Base-by-base conservation (phyloP, 2,888 invertebrate species). In the Chrysomela aeneicollis region DNA sequence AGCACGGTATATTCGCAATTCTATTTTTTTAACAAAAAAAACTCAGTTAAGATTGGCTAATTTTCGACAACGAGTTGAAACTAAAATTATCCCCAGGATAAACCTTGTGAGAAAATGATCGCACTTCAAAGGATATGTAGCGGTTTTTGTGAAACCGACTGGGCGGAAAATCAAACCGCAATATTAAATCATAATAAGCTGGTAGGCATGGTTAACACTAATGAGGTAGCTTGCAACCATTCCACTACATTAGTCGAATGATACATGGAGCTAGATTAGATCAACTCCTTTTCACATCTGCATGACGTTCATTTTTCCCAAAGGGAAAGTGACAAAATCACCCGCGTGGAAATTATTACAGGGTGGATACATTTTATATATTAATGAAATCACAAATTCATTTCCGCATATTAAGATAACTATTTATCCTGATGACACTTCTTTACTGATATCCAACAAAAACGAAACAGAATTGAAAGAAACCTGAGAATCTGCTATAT, bases 181-280 rank as follows among this genome's bases (percentile, higher is more conserved):
- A 46, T 62, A 66, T 62, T 59, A 50, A 68, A 61, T 68, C 60
- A 64, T 54, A 61, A 55, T 52, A 42, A 61, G 61, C 54, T 73
- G 73, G 73, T 35, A 2, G 35, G 35, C 6, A 26, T 35, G 71
- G 18, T 59, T 70, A 67, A 72, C 73, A 69, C 74, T 71, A 69
- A 30, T 57, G 55, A 21, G 21, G 46, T 52, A 52, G 46, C 62
- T 32, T 30, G 61, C 72, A 70, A 66, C 69, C 64, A 74, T 79
- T 79, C 77, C 78, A 69, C 73, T 75, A 78, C 78, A 79, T 79
- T 79, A 76, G 72, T 69, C 72, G 71, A 74, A 71, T 73, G 70
- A 69, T 73, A 73, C 73, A 73, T 70, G 70, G 70, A 65, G 74
- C 69, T 73, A 73, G 75, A 78, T 77, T 75, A 75, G 74, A 76